Percentiles rank a stretch among this genome's conserved stretches.
Evolutionary conservation across 2,888 invertebrate species (phyloP).

Genomic region (Tenthredo amoena): DNA sequence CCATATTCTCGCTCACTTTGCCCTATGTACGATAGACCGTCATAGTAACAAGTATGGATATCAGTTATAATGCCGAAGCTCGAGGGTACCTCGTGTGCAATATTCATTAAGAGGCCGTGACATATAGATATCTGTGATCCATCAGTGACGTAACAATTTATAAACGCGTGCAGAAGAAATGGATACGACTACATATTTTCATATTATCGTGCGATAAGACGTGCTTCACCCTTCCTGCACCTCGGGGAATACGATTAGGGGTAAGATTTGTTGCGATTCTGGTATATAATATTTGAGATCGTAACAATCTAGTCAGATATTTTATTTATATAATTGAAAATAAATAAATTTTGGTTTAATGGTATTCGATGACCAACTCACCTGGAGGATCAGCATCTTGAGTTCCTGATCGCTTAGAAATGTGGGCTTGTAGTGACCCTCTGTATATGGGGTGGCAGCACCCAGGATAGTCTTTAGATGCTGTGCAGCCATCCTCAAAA

Average conservation of each 20-base stretch:
- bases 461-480: constrained; percentile 90
- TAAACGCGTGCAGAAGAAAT: too few species aligned
- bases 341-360: neutral
- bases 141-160: too few species aligned
- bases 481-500: constrained; percentile 94
- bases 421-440: constrained; percentile 88
- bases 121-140: too few species aligned
- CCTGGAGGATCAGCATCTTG: constrained; percentile 90
- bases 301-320: neutral
- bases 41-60: too few species aligned
- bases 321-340: neutral
- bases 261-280: neutral
- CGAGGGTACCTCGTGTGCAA: too few species aligned
- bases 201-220: constrained; percentile 7
- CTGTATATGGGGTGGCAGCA: constrained; percentile 86
- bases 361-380: constrained; percentile 68
- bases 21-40: too few species aligned
- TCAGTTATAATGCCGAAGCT: too few species aligned
- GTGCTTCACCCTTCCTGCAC: neutral
- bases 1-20: neutral
- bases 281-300: neutral
- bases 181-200: too few species aligned
- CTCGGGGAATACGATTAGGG: neutral
- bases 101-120: too few species aligned
- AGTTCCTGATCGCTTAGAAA: constrained; percentile 93